Conservation (phyloP, 37 sponge, comb jelly and placozoan species). For the Aplysina aerophoba region DNA sequence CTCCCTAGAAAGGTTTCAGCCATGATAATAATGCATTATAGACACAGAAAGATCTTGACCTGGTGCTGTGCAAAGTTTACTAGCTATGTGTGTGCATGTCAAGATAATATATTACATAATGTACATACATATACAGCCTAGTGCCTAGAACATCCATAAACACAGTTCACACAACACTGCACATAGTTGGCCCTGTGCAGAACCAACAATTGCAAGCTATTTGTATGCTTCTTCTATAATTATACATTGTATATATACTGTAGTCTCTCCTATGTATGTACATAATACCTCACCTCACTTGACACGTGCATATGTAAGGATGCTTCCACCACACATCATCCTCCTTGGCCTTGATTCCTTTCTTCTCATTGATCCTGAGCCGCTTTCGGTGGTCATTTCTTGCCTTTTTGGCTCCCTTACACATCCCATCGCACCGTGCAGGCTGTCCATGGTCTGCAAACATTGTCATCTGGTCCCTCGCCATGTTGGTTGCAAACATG, state of each 20-base stretch:
- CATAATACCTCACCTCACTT: conserved; percentile 54
- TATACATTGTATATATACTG: neutral
- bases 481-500: conserved; percentile 29
- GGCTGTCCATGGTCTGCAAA: conserved; percentile 28
- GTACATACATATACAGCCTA: too few species aligned
- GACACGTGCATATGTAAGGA: conserved; percentile 73
- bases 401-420: conserved; percentile 62
- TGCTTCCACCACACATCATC: conserved; percentile 65
- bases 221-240: neutral
- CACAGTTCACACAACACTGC: too few species aligned
- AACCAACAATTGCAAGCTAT: too few species aligned
- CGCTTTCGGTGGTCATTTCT: conserved; percentile 57
- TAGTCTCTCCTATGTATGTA: neutral
- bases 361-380: conserved; percentile 64
- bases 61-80: too few species aligned
- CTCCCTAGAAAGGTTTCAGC: conserved; percentile 39
- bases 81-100: too few species aligned
- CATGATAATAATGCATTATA: neutral
- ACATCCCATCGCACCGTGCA: conserved; percentile 73
- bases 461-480: conserved; percentile 2
- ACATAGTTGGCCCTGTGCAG: too few species aligned
- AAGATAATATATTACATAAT: too few species aligned
- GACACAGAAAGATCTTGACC: too few species aligned
- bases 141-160: too few species aligned
- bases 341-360: conserved; percentile 35